A percentile compares a stretch with the other conserved stretches of the same genome.
These are phyloP conservation scores for Drosophila longiperda DNA, from an alignment of 2,888 invertebrate species.

Conservation along the genomic window DNA sequence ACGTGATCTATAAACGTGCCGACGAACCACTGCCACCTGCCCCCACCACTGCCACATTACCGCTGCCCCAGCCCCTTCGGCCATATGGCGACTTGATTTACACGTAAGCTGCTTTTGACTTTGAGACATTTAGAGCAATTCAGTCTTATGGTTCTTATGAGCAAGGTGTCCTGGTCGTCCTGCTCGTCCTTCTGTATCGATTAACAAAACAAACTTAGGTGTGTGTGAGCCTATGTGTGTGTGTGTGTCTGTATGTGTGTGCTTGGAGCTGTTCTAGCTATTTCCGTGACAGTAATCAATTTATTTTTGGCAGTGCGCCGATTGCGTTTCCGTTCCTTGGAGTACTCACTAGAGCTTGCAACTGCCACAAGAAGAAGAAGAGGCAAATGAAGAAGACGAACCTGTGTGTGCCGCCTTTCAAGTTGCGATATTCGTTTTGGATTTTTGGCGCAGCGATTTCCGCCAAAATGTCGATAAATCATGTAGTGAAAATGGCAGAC, in stretches of 20 bases:
- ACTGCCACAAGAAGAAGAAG: constrained; percentile 1
- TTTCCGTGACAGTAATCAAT: constrained; percentile 85
- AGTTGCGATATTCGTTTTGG: constrained; percentile 57
- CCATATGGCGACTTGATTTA: constrained; percentile 55
- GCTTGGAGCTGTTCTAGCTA: constrained; percentile 64
- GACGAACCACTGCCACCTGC: constrained; percentile 9
- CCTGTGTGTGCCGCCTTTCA: constrained; percentile 32
- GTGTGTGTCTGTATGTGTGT: constrained; percentile 24
- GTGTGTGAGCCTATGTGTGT: constrained; percentile 17
- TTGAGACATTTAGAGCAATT: constrained; percentile 55
- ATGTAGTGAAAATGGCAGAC: constrained; percentile 55
- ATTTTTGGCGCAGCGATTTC: constrained; percentile 71
- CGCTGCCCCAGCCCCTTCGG: background rate
- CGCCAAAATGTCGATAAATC: constrained; percentile 77
- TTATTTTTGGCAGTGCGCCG: constrained; percentile 83
- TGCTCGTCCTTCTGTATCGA: constrained; percentile 61
- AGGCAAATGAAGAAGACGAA: constrained; percentile 7
- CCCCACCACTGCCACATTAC: constrained; percentile 1
- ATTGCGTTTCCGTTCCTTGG: constrained; percentile 76
- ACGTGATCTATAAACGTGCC: constrained; percentile 72
- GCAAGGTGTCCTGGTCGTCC: constrained; percentile 48
- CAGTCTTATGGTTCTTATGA: constrained; percentile 16
- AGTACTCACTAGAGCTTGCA: constrained; percentile 29
- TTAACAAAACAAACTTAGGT: constrained; percentile 71
- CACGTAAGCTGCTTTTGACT: constrained; percentile 62